phyloP scores from a whole-genome alignment of 2,888 invertebrate species.

The Napeogenes inachia region DNA sequence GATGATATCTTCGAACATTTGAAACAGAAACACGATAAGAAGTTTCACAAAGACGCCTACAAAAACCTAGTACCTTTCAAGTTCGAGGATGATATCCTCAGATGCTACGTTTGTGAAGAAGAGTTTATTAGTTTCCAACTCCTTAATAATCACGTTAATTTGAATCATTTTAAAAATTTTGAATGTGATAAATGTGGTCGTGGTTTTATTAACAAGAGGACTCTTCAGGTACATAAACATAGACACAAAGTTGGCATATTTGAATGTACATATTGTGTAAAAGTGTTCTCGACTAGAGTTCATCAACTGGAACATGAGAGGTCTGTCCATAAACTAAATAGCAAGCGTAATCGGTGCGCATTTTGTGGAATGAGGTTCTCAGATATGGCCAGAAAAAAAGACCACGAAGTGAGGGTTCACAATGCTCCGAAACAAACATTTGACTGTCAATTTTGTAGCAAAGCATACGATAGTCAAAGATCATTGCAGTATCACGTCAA shows the following conservation, averaged over 20 bases:
- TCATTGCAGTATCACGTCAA: conserved; percentile 37
- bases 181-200: conserved; percentile 39
- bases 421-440: conserved; percentile 29
- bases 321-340: too few relatives aligned
- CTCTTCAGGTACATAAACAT: conserved; percentile 22
- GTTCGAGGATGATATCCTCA: conserved; percentile 36
- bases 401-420: conserved; percentile 37
- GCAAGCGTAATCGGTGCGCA: too few relatives aligned
- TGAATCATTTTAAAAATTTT: conserved; percentile 40
- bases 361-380: conserved; percentile 31
- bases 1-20: conserved; percentile 40
- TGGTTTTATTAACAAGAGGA: conserved; percentile 35
- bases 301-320: too few relatives aligned
- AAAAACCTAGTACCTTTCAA: conserved; percentile 46
- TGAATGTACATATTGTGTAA: conserved; percentile 35
- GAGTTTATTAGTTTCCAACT: conserved; percentile 39
- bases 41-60: conserved; percentile 38
- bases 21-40: conserved; percentile 36
- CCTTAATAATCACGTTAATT: conserved; percentile 42
- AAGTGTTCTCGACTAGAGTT: conserved; percentile 8
- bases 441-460: conserved; percentile 41
- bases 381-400: conserved; percentile 21
- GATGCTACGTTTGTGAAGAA: conserved; percentile 38
- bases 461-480: conserved; percentile 46
- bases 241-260: conserved; percentile 32